Conservation (phyloP, 2,113 vertebrate species). For the Indicator indicator region DNA sequence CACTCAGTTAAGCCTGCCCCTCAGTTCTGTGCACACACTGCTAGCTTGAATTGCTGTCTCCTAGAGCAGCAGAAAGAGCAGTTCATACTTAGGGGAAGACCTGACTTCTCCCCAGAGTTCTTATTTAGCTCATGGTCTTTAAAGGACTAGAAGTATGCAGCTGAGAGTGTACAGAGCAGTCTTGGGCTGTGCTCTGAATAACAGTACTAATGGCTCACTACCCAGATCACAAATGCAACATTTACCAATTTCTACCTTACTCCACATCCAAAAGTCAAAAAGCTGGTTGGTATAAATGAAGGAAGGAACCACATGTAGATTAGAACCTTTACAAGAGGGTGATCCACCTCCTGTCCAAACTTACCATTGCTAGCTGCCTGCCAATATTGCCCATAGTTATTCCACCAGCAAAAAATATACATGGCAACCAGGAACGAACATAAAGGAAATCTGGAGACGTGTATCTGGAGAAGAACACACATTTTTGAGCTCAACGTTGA, state of each 20-base stretch:
- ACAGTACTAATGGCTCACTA: not conserved
- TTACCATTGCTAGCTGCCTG: slow-evolving; percentile 93
- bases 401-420: slow-evolving; percentile 97
- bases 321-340: not conserved
- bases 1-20: not conserved
- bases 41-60: not conserved
- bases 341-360: not conserved
- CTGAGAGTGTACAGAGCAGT: not conserved
- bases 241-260: not conserved
- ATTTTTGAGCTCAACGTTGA: not conserved
- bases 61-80: not conserved
- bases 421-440: slow-evolving; percentile 95
- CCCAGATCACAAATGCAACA: not conserved
- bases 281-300: not conserved
- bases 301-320: not conserved
- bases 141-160: not conserved
- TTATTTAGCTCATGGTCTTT: not conserved
- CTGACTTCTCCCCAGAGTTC: not conserved
- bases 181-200: not conserved
- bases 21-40: not conserved
- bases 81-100: not conserved
- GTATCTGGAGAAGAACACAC: slow-evolving; percentile 79
- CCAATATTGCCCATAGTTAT: slow-evolving; percentile 98
- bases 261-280: not conserved
- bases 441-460: slow-evolving; percentile 96